Evolutionary conservation across 1,140 invertebrate genomes (phyloP), one percentile per base, ranked within the genome.

Genomic region (Panagrolaimus sp.): DNA sequence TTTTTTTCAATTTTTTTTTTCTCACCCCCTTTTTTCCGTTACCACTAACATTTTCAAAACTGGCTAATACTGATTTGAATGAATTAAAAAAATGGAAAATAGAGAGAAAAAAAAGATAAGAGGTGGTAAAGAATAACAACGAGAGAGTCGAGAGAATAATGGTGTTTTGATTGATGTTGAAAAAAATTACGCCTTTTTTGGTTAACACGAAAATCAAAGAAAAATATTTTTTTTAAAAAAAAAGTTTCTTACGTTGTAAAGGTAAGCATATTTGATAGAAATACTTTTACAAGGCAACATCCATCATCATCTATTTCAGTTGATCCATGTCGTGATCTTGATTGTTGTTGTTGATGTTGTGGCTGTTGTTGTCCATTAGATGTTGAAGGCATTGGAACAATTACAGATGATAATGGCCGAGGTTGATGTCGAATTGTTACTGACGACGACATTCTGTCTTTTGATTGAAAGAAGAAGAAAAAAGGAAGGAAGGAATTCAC

Each of bases 191-290:
- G 26, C 48, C 48, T 26, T 55, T 26, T 26, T 9, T 64, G 21
- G 24, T 38, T 48, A 10, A 43, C 67, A 48, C 47, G 15, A 52
- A n/a, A 10, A 10, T 28, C 44, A 21, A 1, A 24, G 48, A 55
- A 17, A 17, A 55, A 55, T 24, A 55, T 12, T 55, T 24, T 4
- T 68, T 17, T 14, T 15, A 38, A 21, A 21, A 63, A 63, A 46
- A 46, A 44, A 43, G 12, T 67, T 58, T 63, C 71, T 72, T 71
- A 78, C 77, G 78, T 78, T 21, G 76, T 70, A 66, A 79, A 73
- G 10, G 78, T 71, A n/a, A 79, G 55, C 17, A 79, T 67, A 74
- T 76, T 80, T n/a, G 77, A 79, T 21, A 79, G 78, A 17, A 79
- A 63, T 6, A 77, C 63, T 69, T 79, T 79, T 15, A 76, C 77